Conservation (phyloP, 2,797 vertebrate genomes). For the Melanogrammus aeglefinus region DNA sequence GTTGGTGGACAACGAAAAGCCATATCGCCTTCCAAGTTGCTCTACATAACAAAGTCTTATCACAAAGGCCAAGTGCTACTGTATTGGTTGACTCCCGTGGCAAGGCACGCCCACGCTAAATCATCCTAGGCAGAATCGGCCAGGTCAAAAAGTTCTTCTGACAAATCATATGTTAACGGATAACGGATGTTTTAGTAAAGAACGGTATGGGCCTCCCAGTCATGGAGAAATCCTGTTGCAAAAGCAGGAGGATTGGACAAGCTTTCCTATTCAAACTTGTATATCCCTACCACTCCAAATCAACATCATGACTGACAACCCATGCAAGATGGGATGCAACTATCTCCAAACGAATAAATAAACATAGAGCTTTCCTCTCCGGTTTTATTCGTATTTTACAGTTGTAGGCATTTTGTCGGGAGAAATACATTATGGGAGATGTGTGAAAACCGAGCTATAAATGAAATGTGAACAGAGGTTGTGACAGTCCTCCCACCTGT, state of each 20-base stretch:
- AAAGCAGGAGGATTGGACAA: not conserved
- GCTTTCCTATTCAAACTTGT: not conserved
- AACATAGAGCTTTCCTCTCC: not conserved
- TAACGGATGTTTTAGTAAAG: not conserved
- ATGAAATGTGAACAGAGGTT: not conserved
- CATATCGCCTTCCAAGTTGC: not conserved
- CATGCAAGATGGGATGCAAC: not conserved
- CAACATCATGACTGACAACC: not conserved
- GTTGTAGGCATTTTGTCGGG: not conserved
- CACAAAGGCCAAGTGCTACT: not conserved
- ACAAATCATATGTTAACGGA: not conserved
- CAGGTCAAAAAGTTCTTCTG: not conserved
- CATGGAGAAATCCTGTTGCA: not conserved
- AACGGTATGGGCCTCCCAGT: not conserved
- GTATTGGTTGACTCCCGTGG: not conserved
- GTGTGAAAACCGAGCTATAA: not conserved
- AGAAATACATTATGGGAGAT: not conserved
- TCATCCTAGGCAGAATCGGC: not conserved
- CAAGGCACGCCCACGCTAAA: not conserved
- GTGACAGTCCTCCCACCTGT: not conserved
- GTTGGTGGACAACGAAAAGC: not conserved
- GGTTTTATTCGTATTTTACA: not conserved
- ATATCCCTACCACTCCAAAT: not conserved
- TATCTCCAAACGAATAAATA: not conserved
- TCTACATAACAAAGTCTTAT: not conserved